phyloP scores from a whole-genome alignment of 2,888 invertebrate genomes.

The Glyphotaelius pellucidus region DNA sequence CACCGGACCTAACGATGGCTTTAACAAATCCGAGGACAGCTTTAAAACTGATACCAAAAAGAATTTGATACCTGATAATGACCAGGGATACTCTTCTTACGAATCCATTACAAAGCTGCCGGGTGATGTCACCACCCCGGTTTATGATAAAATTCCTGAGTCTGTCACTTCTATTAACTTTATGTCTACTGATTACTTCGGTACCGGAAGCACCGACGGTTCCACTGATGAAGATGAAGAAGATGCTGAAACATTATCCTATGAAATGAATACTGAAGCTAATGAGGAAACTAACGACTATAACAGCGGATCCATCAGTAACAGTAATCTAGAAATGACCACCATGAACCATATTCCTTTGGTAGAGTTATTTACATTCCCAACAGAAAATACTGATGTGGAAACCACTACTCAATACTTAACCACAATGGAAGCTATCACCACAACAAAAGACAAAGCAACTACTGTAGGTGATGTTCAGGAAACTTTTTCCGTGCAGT shows the following conservation, averaged over 20 bases:
- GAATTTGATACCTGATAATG: constrained; percentile 67
- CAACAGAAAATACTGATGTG: constrained; percentile 69
- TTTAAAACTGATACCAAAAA: constrained; percentile 25
- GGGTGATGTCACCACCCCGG: constrained; percentile 73
- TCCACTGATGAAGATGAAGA: constrained; percentile 57
- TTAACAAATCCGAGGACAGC: constrained; percentile 15
- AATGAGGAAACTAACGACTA: background rate
- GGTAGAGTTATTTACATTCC: constrained; percentile 70
- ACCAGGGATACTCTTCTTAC: constrained; percentile 72
- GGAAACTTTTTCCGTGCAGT: background rate
- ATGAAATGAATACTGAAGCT: background rate
- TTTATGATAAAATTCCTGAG: constrained; percentile 67
- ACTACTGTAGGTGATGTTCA: constrained; percentile 67
- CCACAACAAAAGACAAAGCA: constrained; percentile 67
- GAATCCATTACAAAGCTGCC: constrained; percentile 77
- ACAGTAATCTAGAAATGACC: constrained; percentile 54
- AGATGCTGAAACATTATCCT: constrained; percentile 71
- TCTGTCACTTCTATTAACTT: constrained; percentile 68
- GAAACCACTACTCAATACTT: constrained; percentile 67
- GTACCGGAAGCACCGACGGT: constrained; percentile 66
- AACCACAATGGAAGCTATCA: constrained; percentile 71
- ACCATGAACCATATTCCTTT: constrained; percentile 67
- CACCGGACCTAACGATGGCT: constrained; percentile 7
- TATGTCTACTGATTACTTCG: constrained; percentile 68
- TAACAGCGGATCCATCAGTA: background rate